phyloP scores from a whole-genome alignment of 2,888 invertebrate species.

The Enchytraeus crypticus region DNA sequence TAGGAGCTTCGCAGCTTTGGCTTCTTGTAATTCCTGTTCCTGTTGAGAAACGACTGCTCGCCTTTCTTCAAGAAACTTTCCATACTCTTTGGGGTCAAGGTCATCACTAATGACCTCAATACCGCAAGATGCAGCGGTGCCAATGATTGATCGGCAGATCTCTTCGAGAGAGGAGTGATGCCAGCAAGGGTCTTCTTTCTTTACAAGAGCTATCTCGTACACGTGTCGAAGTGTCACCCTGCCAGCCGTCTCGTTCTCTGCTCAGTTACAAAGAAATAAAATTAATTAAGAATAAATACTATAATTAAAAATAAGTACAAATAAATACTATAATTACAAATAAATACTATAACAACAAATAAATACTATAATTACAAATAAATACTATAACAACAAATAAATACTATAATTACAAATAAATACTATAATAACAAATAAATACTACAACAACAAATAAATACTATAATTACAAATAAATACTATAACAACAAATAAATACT shows the following conservation, averaged over 20 bases:
- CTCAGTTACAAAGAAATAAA: no score
- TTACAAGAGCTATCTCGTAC: constrained; percentile 96
- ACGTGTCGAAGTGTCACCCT: constrained; percentile 86
- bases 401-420: neutral
- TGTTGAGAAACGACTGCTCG: constrained; percentile 63
- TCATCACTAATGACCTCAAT: constrained; percentile 67
- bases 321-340: neutral
- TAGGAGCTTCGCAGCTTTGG: constrained; percentile 81
- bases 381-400: neutral
- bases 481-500: no score
- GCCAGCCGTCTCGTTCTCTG: constrained; percentile 70
- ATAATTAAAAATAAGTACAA: neutral
- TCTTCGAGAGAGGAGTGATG: constrained; percentile 33
- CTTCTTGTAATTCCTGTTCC: constrained; percentile 65
- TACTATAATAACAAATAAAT: no score
- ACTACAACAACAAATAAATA: no score
- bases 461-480: no score
- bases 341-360: neutral
- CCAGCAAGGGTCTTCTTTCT: constrained; percentile 67
- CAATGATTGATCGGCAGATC: constrained; percentile 70
- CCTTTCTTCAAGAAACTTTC: constrained; percentile 66
- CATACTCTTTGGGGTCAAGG: constrained; percentile 67
- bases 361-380: neutral
- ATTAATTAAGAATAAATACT: neutral
- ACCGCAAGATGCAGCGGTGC: constrained; percentile 70